Evolutionary conservation across 1,140 invertebrate genomes (phyloP).

Genomic region (Ips nitidus): DNA sequence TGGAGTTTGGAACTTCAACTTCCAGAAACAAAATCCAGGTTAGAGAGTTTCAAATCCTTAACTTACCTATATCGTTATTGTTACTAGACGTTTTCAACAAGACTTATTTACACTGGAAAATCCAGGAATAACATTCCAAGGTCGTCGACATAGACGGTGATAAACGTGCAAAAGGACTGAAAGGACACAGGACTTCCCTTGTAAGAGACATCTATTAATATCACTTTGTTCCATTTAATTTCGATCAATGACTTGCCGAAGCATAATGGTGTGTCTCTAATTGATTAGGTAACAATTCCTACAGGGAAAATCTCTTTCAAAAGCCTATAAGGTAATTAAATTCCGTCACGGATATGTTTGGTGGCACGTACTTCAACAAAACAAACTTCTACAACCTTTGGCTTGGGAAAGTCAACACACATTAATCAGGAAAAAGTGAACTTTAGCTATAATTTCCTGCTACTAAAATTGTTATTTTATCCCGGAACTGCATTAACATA

Average conservation of each 20-base stretch:
- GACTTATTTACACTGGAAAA: no score
- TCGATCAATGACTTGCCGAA: constrained; percentile 35
- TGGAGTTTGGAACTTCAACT: neutral
- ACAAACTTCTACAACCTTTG: no score
- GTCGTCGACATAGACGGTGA: constrained; percentile 22
- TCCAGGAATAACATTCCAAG: constrained; percentile 19
- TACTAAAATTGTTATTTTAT: constrained; percentile 39
- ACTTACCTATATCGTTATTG: no score
- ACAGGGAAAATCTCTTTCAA: neutral
- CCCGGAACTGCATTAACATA: constrained; percentile 39
- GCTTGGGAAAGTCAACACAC: no score
- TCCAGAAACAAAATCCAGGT: no score
- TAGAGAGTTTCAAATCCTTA: no score
- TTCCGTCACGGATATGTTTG: no score
- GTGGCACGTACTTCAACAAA: no score
- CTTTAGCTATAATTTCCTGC: no score
- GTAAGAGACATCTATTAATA: constrained; percentile 37
- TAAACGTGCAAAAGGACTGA: constrained; percentile 32
- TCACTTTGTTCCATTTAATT: constrained; percentile 36
- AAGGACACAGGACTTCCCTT: constrained; percentile 32
- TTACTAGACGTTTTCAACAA: no score
- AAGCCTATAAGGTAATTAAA: no score
- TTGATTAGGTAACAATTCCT: constrained; percentile 13
- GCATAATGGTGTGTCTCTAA: constrained; percentile 9
- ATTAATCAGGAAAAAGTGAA: no score